Evolutionary conservation across 2,888 invertebrate species (phyloP).

Genomic region (Clostera curtula): DNA sequence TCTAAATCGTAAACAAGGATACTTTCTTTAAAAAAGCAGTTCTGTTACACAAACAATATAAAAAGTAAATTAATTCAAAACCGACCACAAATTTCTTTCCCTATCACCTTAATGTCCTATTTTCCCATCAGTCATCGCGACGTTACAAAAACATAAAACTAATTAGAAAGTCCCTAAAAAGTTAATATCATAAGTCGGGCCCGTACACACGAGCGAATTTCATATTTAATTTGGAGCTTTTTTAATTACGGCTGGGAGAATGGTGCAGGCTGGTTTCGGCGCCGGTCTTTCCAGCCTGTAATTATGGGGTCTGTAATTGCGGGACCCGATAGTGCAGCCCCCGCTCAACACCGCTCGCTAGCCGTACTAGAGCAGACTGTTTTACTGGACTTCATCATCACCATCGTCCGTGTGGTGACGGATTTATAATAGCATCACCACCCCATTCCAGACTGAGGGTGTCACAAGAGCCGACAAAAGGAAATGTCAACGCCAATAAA

Average conservation of each 20-base stretch:
- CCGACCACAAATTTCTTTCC: conserved; percentile 10
- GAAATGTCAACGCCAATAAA: too few relatives aligned
- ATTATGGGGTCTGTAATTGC: conserved; percentile 73
- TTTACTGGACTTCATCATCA: too few relatives aligned
- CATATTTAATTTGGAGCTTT: conserved; percentile 74
- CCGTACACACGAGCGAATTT: conserved; percentile 70
- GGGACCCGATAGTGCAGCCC: conserved; percentile 52
- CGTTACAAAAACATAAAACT: conserved; percentile 56
- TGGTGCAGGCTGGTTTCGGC: conserved; percentile 64
- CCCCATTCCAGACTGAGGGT: too few relatives aligned
- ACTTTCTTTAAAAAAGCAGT: too few relatives aligned
- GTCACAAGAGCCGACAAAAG: too few relatives aligned
- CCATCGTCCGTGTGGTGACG: too few relatives aligned
- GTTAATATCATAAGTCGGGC: conserved; percentile 69
- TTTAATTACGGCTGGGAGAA: conserved; percentile 72
- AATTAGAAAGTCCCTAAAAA: conserved; percentile 72
- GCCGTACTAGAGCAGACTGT: conserved; percentile 43
- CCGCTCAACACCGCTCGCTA: conserved; percentile 34
- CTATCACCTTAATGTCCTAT: conserved; percentile 26
- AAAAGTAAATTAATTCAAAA: conserved; percentile 5
- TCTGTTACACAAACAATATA: too few relatives aligned
- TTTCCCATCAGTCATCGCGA: conserved; percentile 41
- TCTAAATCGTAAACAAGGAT: too few relatives aligned
- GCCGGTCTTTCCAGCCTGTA: conserved; percentile 69
- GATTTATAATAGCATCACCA: too few relatives aligned